Base-by-base conservation (phyloP, 2,888 invertebrate genomes). In the Noctuana brunneofusca region DNA sequence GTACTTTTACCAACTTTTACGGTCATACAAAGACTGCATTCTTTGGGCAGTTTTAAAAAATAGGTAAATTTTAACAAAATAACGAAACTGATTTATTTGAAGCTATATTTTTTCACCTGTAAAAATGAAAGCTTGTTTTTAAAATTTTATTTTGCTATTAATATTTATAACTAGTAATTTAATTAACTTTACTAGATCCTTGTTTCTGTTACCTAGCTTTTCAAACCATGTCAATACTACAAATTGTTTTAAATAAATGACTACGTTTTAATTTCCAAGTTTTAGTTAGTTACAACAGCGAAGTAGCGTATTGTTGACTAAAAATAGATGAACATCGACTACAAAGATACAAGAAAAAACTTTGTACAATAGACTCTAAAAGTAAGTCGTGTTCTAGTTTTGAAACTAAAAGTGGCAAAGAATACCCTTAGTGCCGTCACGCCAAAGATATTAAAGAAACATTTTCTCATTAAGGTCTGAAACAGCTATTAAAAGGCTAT, bases 401-500 rank as follows among this genome's bases (percentile, higher is more conserved):
- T 53, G 46, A 59, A 59, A 59, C 59, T 59, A 53, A 43, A 59
- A 43, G 43, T 59, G 14, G 22, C n/a, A 46, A 46, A 53, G 53
- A 58, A 58, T 59, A 58, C 18, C 41, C 38, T 41, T 11, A 32
- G 53, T 60, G 14, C 35, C 48, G 54, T 43, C 60, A 60, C 60
- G 24, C 54, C 53, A 54, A 59, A 60, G 54, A 54, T 60, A 54
- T 60, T 54, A 59, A 53, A 59, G 59, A 43, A 59, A 53, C 60
- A 60, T 60, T 60, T 60, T 60, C 60, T 60, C 60, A 60, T 60
- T 60, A 54, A 54, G 54, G 60, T 60, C 48, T 48, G 60, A 54
- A 60, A 60, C 54, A 60, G 66, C 69, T 69, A 71, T 70, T 71
- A 70, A 71, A 72, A 71, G 58, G 64, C 69, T 72, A 71, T 71